Evolutionary conservation across 2,797 vertebrate species (phyloP).

Genomic region (Pseudochirops cupreus): DNA sequence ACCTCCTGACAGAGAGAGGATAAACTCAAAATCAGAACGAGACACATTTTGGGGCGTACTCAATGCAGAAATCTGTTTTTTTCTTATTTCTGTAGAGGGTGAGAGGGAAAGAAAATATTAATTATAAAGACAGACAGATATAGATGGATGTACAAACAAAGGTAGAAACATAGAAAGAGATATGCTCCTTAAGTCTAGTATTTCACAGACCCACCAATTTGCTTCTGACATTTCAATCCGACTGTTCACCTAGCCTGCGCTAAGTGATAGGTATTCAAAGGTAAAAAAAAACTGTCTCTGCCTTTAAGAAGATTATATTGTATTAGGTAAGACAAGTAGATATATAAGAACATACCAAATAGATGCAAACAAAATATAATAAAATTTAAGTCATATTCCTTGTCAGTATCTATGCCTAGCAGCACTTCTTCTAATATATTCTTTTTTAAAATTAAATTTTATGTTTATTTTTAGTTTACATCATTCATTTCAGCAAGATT

Average conservation of each 20-base stretch:
- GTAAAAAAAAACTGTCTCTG: background rate
- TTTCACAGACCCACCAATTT: background rate
- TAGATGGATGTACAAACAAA: too few species aligned
- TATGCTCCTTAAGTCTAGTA: background rate
- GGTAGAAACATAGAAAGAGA: background rate
- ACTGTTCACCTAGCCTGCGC: background rate
- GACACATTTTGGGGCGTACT: background rate
- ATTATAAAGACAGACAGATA: background rate
- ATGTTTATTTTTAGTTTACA: too few species aligned
- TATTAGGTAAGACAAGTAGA: background rate
- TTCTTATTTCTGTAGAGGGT: background rate
- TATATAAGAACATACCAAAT: background rate
- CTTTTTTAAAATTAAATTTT: too few species aligned
- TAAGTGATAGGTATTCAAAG: background rate
- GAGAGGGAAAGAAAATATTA: background rate
- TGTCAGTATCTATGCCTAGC: background rate
- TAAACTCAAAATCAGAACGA: background rate
- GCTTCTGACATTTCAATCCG: background rate
- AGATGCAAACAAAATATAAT: background rate
- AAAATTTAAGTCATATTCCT: background rate
- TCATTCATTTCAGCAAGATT: too few species aligned
- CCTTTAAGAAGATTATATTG: background rate
- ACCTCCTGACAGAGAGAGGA: background rate
- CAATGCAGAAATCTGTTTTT: background rate
- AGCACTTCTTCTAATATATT: too few species aligned